Evolutionary conservation across 2,797 vertebrate genomes (phyloP), one percentile per base, ranked within the genome.

Genomic region (Acrossocheilus wenchowensis): DNA sequence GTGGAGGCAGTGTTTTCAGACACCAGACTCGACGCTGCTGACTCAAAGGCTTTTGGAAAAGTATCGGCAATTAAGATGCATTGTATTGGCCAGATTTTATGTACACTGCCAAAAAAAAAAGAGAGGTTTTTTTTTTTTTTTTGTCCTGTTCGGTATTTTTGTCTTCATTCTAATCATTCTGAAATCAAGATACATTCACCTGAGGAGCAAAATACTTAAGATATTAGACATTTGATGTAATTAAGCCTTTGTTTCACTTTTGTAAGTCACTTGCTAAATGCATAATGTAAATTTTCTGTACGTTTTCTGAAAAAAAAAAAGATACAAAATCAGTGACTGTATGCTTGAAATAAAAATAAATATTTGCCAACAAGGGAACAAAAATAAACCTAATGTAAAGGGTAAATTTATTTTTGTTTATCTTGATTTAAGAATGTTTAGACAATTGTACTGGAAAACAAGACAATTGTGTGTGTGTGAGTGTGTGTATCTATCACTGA

Each of bases 1-100:
- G 21, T 41, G 2, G 81, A 83, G 69, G 26, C 81, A 34, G 26
- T 73, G 7, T 64, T 83, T 83, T 75, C 9, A 75, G 43, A 45
- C n/a, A 64, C 12, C 14, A 14, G 45, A n/a, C 57, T n/a, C 60
- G 23, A 6, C 12, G 4, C 26, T 83, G 12, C 4, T 34, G 69
- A 62, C 72, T 45, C 15, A 34, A 83, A 66, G 41, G 12, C 57
- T 83, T 57, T 62, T 74, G 39, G n/a, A 12, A 19, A 43, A 30
- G 30, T 48, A n/a, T 36, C 12, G n/a, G 21, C 66, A 52, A 14
- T 11, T 66, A 54, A 72, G n/a, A 73, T 17, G 4, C n/a, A 0
- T 50, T 17, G 17, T 54, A 54, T 77, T 54, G 50, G 19, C 6
- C 50, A 1, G 5, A 5, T n/a, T n/a, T 1, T 39, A 23, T 75